These are phyloP conservation scores for Drosophila orosa DNA, from an alignment of 1,140 invertebrate species.

Conservation along the genomic window DNA sequence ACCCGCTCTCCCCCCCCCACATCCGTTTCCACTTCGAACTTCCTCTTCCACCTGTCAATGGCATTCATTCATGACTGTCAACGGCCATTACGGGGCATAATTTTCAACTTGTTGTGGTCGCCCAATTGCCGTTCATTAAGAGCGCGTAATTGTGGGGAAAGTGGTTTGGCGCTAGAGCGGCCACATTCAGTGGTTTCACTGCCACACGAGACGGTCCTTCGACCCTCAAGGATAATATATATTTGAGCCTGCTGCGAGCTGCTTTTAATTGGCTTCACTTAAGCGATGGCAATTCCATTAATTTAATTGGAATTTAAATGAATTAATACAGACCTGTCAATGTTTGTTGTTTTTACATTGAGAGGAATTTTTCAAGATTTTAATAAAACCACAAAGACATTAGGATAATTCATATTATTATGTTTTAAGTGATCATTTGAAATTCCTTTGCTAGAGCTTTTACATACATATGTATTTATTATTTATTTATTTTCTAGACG, in stretches of 20 bases:
- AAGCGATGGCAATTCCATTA: not conserved
- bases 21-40: constrained; percentile 7
- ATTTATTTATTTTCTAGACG: not conserved
- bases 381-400: too few relatives aligned
- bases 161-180: constrained; percentile 60
- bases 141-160: constrained; percentile 73
- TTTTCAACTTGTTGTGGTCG: constrained; percentile 79
- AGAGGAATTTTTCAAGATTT: not conserved
- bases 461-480: not conserved
- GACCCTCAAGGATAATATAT: constrained; percentile 1
- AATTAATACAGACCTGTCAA: not conserved
- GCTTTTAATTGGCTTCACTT: constrained; percentile 19
- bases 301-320: constrained; percentile 10
- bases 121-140: constrained; percentile 76
- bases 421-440: too few relatives aligned
- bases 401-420: too few relatives aligned
- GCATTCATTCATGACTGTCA: constrained; percentile 35
- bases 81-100: constrained; percentile 65
- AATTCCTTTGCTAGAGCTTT: not conserved
- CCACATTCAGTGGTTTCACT: constrained; percentile 11
- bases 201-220: not conserved
- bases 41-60: constrained; percentile 61
- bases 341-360: not conserved
- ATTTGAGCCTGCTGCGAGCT: not conserved
- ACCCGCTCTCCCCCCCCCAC: not conserved